Percentiles rank a stretch among this genome's conserved stretches.
These are phyloP conservation scores for Ditylenchus dipsaci DNA, from an alignment of 1,140 invertebrate genomes.

Conservation along the genomic window DNA sequence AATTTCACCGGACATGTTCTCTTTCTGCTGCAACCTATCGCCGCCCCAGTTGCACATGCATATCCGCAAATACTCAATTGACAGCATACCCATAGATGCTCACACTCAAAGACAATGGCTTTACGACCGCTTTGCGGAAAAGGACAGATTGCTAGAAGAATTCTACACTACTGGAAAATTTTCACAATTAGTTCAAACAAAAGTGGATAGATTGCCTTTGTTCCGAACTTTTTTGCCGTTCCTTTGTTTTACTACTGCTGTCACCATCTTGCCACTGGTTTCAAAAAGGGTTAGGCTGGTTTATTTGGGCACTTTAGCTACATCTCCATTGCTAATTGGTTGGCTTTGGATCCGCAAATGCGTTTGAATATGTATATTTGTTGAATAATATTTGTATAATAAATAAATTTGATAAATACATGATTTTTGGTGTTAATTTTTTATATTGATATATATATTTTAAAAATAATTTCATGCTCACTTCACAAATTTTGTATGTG, in stretches of 20 bases:
- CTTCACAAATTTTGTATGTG: too few relatives aligned
- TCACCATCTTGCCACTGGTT: background rate
- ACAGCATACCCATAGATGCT: constrained; percentile 28
- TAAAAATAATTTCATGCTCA: too few relatives aligned
- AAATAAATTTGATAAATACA: too few relatives aligned
- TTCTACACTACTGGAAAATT: constrained; percentile 2
- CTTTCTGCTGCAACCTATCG: constrained; percentile 37
- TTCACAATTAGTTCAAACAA: background rate
- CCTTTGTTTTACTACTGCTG: background rate
- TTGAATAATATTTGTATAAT: too few relatives aligned
- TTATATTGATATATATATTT: too few relatives aligned
- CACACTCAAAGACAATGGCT: constrained; percentile 30
- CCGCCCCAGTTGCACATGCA: constrained; percentile 40
- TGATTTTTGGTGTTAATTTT: too few relatives aligned
- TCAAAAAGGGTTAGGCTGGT: background rate
- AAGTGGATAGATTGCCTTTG: background rate
- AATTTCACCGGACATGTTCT: constrained; percentile 47
- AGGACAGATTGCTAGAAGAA: constrained; percentile 28
- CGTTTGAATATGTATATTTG: background rate
- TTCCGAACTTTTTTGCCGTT: background rate
- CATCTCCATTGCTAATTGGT: background rate
- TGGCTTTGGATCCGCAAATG: background rate
- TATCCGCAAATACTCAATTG: constrained; percentile 22
- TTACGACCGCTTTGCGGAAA: constrained; percentile 25
- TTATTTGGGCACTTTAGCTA: background rate